Percentiles rank a stretch among this genome's conserved stretches.
phyloP scores from a whole-genome alignment of 1,140 invertebrate genomes.

The Drosophila punjabiensis region DNA sequence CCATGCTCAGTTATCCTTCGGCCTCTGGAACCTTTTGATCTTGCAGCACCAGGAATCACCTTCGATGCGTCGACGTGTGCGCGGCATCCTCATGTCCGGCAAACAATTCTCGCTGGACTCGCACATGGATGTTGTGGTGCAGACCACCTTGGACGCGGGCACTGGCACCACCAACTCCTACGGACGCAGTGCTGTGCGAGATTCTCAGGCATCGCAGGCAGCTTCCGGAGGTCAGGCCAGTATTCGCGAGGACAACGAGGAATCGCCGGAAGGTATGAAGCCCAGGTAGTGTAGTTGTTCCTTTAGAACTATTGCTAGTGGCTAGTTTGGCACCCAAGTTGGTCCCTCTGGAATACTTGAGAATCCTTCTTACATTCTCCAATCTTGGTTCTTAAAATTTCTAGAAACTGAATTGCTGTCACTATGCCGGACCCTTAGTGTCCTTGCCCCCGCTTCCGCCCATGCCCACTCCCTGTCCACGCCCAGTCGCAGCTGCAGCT shows the following conservation, averaged over 20 bases:
- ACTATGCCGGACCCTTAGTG: constrained; percentile 38
- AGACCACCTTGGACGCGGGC: constrained; percentile 62
- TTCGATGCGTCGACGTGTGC: constrained; percentile 93
- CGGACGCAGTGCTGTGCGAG: constrained; percentile 6
- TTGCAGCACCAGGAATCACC: constrained; percentile 82
- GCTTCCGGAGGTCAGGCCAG: constrained; percentile 42
- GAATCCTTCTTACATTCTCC: neutral
- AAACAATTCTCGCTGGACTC: constrained; percentile 96
- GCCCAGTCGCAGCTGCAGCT: constrained; percentile 37
- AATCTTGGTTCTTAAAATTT: neutral
- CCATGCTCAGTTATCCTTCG: too few relatives aligned
- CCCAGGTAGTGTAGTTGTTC: constrained; percentile 82
- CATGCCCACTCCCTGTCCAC: constrained; percentile 42
- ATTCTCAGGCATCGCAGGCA: neutral
- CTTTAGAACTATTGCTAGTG: constrained; percentile 44
- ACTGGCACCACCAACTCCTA: constrained; percentile 43
- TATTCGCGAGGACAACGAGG: constrained; percentile 81
- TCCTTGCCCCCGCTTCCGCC: constrained; percentile 16
- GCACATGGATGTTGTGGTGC: constrained; percentile 91
- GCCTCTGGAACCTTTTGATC: neutral
- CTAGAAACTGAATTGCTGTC: constrained; percentile 70
- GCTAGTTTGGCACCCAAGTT: constrained; percentile 29
- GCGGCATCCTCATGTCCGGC: constrained; percentile 95
- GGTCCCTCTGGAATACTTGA: too few relatives aligned
- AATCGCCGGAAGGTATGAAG: constrained; percentile 85